These are phyloP conservation scores for Pristionchus pacificus DNA, from an alignment of 1,140 invertebrate genomes.

Conservation along the genomic window DNA sequence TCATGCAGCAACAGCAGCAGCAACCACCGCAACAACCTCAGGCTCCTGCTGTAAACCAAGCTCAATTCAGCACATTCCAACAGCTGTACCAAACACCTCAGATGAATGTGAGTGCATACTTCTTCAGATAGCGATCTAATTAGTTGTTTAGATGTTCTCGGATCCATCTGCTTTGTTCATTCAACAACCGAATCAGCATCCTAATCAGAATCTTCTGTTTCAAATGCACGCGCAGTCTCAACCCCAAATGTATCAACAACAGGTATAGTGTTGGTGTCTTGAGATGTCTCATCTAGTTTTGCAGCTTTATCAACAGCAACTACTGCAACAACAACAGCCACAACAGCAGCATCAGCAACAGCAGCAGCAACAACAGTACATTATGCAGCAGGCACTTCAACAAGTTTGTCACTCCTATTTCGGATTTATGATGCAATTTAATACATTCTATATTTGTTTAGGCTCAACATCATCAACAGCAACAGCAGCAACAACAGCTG, in stretches of 20 bases:
- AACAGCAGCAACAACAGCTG: constrained; percentile 22
- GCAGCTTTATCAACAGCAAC: constrained; percentile 15
- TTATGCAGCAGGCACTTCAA: constrained; percentile 1
- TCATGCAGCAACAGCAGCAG: constrained; percentile 25
- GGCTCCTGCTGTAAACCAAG: too few species aligned
- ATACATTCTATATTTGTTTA: constrained; percentile 8
- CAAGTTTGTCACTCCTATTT: too few species aligned
- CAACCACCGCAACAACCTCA: constrained; percentile 16
- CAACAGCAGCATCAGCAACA: constrained; percentile 22
- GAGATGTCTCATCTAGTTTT: background rate
- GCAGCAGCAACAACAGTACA: constrained; percentile 13
- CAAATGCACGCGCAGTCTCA: constrained; percentile 4
- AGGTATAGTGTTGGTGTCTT: background rate
- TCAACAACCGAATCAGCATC: too few species aligned
- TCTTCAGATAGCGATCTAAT: too few species aligned
- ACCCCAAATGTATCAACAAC: constrained; percentile 7
- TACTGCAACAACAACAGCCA: constrained; percentile 25
- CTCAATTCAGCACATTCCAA: too few species aligned
- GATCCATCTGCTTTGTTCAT: too few species aligned
- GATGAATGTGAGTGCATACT: too few species aligned
- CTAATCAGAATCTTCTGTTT: background rate
- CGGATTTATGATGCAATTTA: too few species aligned
- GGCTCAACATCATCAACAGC: constrained; percentile 14
- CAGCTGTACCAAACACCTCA: too few species aligned
- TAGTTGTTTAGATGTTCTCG: too few species aligned